These are phyloP conservation scores for Clupea harengus DNA, from an alignment of 2,113 vertebrate species.

Conservation along the genomic window DNA sequence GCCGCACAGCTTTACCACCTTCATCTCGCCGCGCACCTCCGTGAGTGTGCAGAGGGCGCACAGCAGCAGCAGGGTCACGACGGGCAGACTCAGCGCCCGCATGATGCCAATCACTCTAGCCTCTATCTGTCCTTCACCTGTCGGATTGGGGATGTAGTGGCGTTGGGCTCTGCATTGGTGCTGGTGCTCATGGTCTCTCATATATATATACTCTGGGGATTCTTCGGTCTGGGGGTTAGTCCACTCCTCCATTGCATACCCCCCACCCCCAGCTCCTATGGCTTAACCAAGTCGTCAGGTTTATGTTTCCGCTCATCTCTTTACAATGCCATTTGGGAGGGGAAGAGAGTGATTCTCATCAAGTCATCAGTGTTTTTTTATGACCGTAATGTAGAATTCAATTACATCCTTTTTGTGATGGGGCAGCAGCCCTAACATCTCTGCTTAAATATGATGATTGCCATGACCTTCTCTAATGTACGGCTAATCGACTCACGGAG, in stretches of 20 bases:
- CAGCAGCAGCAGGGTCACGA: constrained; percentile 64
- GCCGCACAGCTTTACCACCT: constrained; percentile 78
- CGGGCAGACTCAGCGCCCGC: constrained; percentile 45
- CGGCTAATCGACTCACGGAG: constrained; percentile 54
- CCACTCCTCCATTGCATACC: constrained; percentile 8
- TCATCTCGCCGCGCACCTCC: constrained; percentile 58
- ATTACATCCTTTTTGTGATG: constrained; percentile 51
- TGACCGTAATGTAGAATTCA: constrained; percentile 51
- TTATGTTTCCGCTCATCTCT: constrained; percentile 57
- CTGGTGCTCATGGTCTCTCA: constrained; percentile 10
- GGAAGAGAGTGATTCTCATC: constrained; percentile 41
- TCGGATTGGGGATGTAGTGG: neutral
- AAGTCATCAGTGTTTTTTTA: constrained; percentile 59
- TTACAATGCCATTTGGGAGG: constrained; percentile 40
- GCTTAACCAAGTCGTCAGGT: constrained; percentile 38
- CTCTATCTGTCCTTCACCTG: neutral
- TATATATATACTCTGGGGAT: constrained; percentile 43
- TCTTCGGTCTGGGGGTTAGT: neutral
- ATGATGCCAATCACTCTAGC: constrained; percentile 48
- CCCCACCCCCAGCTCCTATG: constrained; percentile 21
- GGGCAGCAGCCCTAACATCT: constrained; percentile 38
- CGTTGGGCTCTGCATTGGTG: neutral
- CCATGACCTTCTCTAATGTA: constrained; percentile 45
- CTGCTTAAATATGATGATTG: constrained; percentile 50
- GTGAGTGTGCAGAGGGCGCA: constrained; percentile 46